phyloP scores from a whole-genome alignment of 2,888 invertebrate species.

The Meiosimyza decipiens region DNA sequence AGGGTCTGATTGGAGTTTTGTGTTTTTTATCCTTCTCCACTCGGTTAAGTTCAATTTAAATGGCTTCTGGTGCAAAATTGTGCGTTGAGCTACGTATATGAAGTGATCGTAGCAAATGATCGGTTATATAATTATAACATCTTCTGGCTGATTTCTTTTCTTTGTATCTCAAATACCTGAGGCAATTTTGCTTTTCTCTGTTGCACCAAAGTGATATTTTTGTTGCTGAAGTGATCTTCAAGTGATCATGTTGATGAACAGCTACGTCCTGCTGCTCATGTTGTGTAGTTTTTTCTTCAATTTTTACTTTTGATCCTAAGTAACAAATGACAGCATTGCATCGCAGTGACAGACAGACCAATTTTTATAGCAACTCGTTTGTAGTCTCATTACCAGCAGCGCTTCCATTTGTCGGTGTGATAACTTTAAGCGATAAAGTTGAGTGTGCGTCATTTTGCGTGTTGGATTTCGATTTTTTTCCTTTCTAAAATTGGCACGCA shows the following conservation, averaged over 20 bases:
- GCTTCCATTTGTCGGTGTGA: conserved; percentile 23
- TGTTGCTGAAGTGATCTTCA: background rate
- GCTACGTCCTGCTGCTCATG: background rate
- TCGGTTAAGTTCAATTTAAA: background rate
- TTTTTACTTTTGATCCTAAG: background rate
- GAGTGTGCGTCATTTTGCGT: background rate
- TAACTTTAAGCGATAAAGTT: conserved; percentile 4
- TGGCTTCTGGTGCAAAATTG: background rate
- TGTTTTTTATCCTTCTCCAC: background rate
- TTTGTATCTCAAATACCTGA: conserved; percentile 1
- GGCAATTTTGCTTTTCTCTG: background rate
- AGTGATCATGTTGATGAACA: conserved; percentile 14
- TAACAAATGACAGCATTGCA: conserved; percentile 24
- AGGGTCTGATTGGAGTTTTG: no score
- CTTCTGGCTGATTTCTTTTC: conserved; percentile 15
- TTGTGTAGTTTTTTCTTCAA: no score
- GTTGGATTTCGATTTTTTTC: background rate
- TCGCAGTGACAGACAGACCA: conserved; percentile 26
- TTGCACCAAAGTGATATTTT: no score
- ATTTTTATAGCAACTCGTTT: conserved; percentile 4
- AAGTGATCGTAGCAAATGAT: conserved; percentile 2
- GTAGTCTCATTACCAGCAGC: conserved; percentile 13
- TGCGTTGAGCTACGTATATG: no score
- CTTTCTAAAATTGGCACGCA: conserved; percentile 23
- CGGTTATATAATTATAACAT: conserved; percentile 22